Conservation (phyloP, 2,888 invertebrate genomes). For the Archips crataeganus region DNA sequence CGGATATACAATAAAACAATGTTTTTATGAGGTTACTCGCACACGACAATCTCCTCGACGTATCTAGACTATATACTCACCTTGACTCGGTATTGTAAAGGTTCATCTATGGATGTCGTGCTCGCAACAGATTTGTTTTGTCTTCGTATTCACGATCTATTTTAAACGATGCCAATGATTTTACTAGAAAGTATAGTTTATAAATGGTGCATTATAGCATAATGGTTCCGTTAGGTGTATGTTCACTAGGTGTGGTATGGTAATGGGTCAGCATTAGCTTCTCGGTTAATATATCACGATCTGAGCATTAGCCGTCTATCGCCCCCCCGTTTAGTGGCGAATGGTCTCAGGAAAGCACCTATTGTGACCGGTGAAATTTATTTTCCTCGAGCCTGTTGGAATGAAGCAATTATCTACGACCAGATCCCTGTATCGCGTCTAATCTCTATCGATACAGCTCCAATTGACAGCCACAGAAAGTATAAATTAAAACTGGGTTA, state of each 20-base stretch:
- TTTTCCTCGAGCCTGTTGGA: constrained; percentile 73
- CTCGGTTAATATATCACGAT: constrained; percentile 76
- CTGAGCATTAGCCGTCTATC: constrained; percentile 71
- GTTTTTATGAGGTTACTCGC: constrained; percentile 48
- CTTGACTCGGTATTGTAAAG: constrained; percentile 49
- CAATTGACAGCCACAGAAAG: constrained; percentile 20
- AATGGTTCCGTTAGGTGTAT: constrained; percentile 34
- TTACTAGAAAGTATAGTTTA: constrained; percentile 61
- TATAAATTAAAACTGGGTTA: constrained; percentile 34
- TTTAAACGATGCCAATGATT: constrained; percentile 63
- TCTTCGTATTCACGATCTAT: constrained; percentile 74
- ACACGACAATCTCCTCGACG: constrained; percentile 41
- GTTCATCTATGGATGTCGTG: constrained; percentile 34
- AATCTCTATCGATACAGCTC: constrained; percentile 35
- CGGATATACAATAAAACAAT: constrained; percentile 55
- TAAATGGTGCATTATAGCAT: constrained; percentile 37
- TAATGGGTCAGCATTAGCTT: constrained; percentile 68
- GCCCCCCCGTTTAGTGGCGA: constrained; percentile 69
- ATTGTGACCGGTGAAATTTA: constrained; percentile 76
- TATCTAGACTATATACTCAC: constrained; percentile 50
- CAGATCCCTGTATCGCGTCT: constrained; percentile 61
- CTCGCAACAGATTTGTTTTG: constrained; percentile 60
- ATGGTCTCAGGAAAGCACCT: constrained; percentile 74
- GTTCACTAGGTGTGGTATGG: constrained; percentile 58
- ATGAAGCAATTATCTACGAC: constrained; percentile 73